Base-by-base conservation (phyloP, 1,140 invertebrate species). In the Drosophila ironensis region DNA sequence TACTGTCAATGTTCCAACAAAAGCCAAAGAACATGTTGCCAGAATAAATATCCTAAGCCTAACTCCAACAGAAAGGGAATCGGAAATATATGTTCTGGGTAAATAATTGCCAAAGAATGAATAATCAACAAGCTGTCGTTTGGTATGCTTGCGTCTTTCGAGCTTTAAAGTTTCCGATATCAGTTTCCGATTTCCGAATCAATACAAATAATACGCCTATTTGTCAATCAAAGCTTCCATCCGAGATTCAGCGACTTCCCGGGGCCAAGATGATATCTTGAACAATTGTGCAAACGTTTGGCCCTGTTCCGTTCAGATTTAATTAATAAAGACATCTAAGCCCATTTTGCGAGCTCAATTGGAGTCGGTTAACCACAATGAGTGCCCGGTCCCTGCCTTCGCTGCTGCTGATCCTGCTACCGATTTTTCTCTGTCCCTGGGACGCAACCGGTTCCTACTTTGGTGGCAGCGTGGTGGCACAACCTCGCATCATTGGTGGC, bases 211-310 rank as follows among this genome's bases (percentile, higher is more conserved):
- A n/a, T n/a, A n/a, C n/a, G n/a, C n/a, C n/a, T n/a, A n/a, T n/a
- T n/a, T n/a, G n/a, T n/a, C n/a, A n/a, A n/a, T n/a, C n/a, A n/a
- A n/a, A n/a, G n/a, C 4, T 14, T 17, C 2, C 3, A 38, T 6
- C 1, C 22, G 8, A 1, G 1, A 24, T 48, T 37, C 50, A n/a
- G n/a, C 22, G 24, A 41, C 3, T 33, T 40, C 1, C 2, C 16
- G 9, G 20, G 24, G 20, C 9, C 37, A 51, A 30, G 30, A 37
- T 42, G 22, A 12, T 3, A 20, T 19, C 20, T 53, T 27, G n/a
- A 82, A 84, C 77, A 82, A 45, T 82, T 82, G 77, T 82, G 57
- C 17, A 77, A 82, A 84, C 73, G 42, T 72, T 45, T 16, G 0
- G 28, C 17, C 19, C 48, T 48, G 57, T 12, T 69, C 14, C 25